These are phyloP conservation scores for Cephonodes hylas DNA, from an alignment of 2,888 invertebrate genomes.

Conservation along the genomic window DNA sequence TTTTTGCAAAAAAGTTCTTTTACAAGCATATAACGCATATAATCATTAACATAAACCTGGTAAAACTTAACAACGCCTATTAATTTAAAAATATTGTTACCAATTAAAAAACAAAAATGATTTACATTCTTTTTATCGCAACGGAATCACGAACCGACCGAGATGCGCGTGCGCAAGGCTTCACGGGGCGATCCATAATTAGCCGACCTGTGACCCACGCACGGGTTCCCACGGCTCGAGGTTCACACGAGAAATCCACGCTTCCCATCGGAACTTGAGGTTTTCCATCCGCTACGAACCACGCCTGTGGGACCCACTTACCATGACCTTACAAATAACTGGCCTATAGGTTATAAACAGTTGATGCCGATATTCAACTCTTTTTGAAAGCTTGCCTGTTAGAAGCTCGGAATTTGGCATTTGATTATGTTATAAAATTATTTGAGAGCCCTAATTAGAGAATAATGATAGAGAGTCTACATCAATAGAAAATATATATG, in stretches of 20 bases:
- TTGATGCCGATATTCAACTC: too few species aligned
- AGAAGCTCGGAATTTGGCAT: too few species aligned
- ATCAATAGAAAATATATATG: too few species aligned
- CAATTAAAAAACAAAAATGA: background rate
- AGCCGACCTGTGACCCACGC: slow-evolving; percentile 71
- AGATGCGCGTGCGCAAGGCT: slow-evolving; percentile 7
- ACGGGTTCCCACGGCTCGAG: slow-evolving; percentile 61
- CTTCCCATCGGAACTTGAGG: slow-evolving; percentile 66
- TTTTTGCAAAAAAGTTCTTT: too few species aligned
- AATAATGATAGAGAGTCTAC: too few species aligned
- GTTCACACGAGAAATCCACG: slow-evolving; percentile 72
- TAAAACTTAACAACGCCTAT: background rate
- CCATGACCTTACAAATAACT: background rate
- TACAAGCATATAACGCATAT: too few species aligned
- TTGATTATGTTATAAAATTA: too few species aligned
- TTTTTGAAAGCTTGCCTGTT: too few species aligned
- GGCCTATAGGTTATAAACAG: too few species aligned
- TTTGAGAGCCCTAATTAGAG: too few species aligned
- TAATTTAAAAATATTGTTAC: background rate
- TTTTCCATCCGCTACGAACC: slow-evolving; percentile 16
- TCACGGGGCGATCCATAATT: slow-evolving; percentile 52
- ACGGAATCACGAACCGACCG: background rate
- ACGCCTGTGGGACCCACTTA: slow-evolving; percentile 11
- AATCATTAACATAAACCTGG: too few species aligned
- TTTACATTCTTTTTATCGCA: background rate